Base-by-base conservation (phyloP, 2,113 vertebrate genomes). In the Oophaga pumilio region DNA sequence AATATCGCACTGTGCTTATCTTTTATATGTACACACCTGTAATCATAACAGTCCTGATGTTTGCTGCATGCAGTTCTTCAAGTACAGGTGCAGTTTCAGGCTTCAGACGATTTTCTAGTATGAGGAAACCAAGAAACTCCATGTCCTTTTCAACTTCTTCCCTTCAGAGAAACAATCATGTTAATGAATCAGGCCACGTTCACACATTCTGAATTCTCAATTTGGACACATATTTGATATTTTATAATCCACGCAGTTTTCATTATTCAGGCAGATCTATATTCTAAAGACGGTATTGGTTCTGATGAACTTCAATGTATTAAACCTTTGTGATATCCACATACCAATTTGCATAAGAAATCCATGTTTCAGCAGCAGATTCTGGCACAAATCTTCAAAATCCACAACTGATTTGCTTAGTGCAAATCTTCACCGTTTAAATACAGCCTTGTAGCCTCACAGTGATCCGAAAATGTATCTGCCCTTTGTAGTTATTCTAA, bases 111-210 rank as follows among this genome's bases (percentile, higher is more conserved):
- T 90, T 90, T 87, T 90, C 85, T 56, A 90, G 56, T 18, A 90
- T 88, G 59, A 90, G 57, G 43, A 90, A 73, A 4, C 90, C 90
- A 68, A 90, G 85, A 62, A 90, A 89, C 49, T 74, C 18, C 24
- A 90, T 66, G 8, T 89, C 79, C 14, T 33, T 76, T 83, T 90
- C 90, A 56, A 89, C 71, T 24, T 93, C 91, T 82, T 95, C 94
- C 87, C 95, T 96, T 89, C 6, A 64, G 14, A 52, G 6, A 68
- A 66, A 52, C 20, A 82, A 78, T 3, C 78, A 20, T 8, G 33
- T 62, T 43, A 62, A 2, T 15, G n/a, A 78, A 6, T 14, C 15
- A 64, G 62, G 9, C 8, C 22, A 64, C 20, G 6, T 62, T 22
- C 1, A 10, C 4, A 62, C 60, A 62, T 22, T 62, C 22, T 22